phyloP scores from a whole-genome alignment of 2,113 vertebrate genomes.

The Marmota monax region DNA sequence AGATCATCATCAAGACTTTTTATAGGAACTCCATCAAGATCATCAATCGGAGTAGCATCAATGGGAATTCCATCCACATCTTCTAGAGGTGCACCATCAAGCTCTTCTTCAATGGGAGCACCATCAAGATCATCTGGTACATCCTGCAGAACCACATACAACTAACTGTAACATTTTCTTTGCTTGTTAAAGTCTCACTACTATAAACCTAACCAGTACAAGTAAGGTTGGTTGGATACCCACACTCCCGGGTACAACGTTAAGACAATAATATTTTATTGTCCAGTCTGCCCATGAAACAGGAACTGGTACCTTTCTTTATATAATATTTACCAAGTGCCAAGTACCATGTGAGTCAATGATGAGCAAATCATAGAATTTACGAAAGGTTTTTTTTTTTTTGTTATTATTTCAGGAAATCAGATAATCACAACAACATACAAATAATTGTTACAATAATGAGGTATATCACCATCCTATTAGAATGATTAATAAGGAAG shows the following conservation, averaged over 20 bases:
- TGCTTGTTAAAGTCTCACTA: slow-evolving; percentile 18
- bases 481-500: not conserved
- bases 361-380: not conserved
- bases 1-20: slow-evolving; percentile 97
- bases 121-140: slow-evolving; percentile 95
- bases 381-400: not conserved
- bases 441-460: not conserved
- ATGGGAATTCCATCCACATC: slow-evolving; percentile 98
- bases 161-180: not conserved
- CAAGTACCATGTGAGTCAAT: not conserved
- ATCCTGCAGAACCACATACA: slow-evolving; percentile 81
- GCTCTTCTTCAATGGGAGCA: slow-evolving; percentile 96
- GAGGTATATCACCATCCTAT: not conserved
- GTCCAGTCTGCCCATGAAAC: not conserved
- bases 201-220: slow-evolving; percentile 11
- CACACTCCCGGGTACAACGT: not conserved
- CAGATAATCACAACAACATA: not conserved
- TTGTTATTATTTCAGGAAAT: not conserved
- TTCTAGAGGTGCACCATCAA: slow-evolving; percentile 94
- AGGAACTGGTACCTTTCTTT: not conserved
- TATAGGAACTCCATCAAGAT: slow-evolving; percentile 97
- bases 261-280: slow-evolving; percentile 28
- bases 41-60: slow-evolving; percentile 93
- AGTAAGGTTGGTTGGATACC: not conserved
- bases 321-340: slow-evolving; percentile 7